Percentiles rank a stretch among this genome's conserved stretches.
These are phyloP conservation scores for Acyrthosiphon pisum DNA, from an alignment of 1,140 invertebrate genomes.

Conservation along the genomic window DNA sequence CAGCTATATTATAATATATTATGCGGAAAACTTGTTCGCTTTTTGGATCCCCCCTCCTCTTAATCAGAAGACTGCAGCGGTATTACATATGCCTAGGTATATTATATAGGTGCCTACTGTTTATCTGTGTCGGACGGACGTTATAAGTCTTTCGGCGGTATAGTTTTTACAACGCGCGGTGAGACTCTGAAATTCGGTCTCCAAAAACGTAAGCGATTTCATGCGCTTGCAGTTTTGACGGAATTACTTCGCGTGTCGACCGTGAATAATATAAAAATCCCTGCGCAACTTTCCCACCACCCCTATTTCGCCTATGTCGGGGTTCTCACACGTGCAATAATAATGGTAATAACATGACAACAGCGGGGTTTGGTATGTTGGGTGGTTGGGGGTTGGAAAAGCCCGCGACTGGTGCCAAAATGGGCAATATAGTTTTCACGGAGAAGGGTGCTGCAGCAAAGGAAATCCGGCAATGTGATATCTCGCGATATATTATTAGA, in stretches of 20 bases:
- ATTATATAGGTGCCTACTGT: not conserved
- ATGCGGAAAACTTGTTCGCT: no score
- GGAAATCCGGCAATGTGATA: conserved; percentile 38
- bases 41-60: not conserved
- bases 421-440: conserved; percentile 32
- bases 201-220: not conserved
- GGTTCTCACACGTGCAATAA: conserved; percentile 45
- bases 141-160: not conserved
- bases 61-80: not conserved
- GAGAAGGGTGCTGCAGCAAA: not conserved
- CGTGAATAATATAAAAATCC: conserved; percentile 47
- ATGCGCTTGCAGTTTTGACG: not conserved
- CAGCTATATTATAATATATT: not conserved
- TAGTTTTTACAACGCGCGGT: no score
- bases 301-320: not conserved
- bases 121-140: not conserved
- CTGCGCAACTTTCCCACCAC: not conserved
- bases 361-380: no score
- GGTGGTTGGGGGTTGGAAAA: not conserved
- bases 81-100: not conserved
- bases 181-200: not conserved
- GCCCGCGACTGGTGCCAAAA: conserved; percentile 22
- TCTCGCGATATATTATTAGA: conserved; percentile 12
- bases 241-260: conserved; percentile 42
- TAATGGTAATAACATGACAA: conserved; percentile 38